Conservation (phyloP, 2,888 invertebrate species). For the Atherix ibis region DNA sequence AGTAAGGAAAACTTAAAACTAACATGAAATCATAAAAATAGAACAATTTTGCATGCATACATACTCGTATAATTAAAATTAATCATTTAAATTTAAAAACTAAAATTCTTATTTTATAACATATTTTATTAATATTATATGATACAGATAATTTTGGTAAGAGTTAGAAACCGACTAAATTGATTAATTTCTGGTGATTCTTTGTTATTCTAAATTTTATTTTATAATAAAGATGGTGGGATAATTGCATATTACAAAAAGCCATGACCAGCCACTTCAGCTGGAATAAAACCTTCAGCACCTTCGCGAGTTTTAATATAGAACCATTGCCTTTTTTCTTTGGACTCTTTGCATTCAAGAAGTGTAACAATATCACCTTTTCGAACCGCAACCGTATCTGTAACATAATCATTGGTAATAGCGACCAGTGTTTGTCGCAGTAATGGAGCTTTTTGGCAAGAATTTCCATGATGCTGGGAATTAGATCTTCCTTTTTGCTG, state of each 20-base stretch:
- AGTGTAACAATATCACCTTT: constrained; percentile 64
- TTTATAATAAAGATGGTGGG: no score
- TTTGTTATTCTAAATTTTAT: no score
- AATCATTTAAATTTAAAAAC: no score
- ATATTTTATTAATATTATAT: no score
- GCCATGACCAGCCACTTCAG: constrained; percentile 60
- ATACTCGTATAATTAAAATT: no score
- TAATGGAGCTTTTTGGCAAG: constrained; percentile 18
- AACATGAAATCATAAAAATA: no score
- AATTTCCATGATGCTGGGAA: background rate
- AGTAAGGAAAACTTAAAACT: no score
- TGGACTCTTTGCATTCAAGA: constrained; percentile 39
- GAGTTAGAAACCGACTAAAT: no score
- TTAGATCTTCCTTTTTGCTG: constrained; percentile 9
- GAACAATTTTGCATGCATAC: no score
- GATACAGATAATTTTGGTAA: no score
- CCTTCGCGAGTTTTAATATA: constrained; percentile 56
- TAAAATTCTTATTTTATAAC: no score
- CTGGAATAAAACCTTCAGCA: constrained; percentile 59
- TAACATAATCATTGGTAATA: constrained; percentile 49
- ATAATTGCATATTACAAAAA: constrained; percentile 46
- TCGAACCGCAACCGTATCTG: constrained; percentile 43
- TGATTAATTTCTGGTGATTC: no score
- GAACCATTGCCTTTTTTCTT: constrained; percentile 56
- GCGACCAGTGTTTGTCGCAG: constrained; percentile 54